Evolutionary conservation across 2,113 vertebrate genomes (phyloP).

Genomic region (Notechis scutatus): DNA sequence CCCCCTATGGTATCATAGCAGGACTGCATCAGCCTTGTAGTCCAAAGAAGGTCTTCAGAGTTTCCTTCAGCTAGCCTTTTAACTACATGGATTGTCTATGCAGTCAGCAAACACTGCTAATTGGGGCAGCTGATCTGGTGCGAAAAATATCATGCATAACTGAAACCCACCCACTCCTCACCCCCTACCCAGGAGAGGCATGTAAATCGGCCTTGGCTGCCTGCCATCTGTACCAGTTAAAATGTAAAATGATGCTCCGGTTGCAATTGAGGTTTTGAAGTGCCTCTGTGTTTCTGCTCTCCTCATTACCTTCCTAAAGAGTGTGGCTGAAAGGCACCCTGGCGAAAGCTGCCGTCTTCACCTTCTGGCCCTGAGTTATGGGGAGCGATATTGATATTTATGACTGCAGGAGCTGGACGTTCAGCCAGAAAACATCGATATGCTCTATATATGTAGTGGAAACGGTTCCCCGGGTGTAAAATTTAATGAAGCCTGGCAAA

Average conservation of each 20-base stretch:
- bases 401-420: neutral
- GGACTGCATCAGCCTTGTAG: neutral
- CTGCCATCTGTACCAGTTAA: neutral
- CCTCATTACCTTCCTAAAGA: neutral
- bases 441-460: constrained; percentile 13
- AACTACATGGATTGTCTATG: neutral
- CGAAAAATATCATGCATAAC: neutral
- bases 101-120: neutral
- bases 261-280: neutral
- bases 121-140: neutral
- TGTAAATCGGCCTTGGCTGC: neutral
- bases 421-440: neutral
- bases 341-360: neutral
- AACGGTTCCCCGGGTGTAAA: neutral
- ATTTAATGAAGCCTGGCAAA: constrained; percentile 16
- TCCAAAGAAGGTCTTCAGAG: neutral
- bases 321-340: neutral
- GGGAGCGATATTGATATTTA: neutral
- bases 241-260: neutral
- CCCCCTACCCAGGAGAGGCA: neutral
- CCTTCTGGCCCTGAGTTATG: constrained; percentile 40
- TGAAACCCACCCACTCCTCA: neutral
- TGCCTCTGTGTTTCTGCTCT: neutral
- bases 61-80: neutral
- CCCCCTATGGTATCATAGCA: neutral